Base-by-base conservation (phyloP, 1,140 invertebrate genomes). In the Mamestra configurata region DNA sequence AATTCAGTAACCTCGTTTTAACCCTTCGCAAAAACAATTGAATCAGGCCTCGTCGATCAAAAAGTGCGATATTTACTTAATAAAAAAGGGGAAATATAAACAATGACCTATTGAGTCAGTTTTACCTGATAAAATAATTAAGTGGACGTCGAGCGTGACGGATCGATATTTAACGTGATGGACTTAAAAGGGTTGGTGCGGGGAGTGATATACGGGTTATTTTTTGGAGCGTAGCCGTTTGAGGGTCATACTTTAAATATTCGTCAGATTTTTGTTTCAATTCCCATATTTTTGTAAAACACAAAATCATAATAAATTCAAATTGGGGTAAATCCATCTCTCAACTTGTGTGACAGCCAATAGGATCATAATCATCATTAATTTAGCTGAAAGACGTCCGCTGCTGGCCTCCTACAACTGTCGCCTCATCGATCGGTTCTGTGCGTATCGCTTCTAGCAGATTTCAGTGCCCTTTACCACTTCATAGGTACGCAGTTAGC, bases 101-200 rank as follows among this genome's bases (percentile, higher is more conserved):
- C 72, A 75, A 57, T 46, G 55, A 75, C 55, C 55, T 46, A 75
- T 46, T 75, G 5, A 35, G 53, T 73, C 37, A 43, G 37, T 59
- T 75, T 75, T 75, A 59, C 35, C 55, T 75, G 37, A 75, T 75
- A 61, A 35, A 61, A 75, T 75, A 75, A 75, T 75, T 75, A 75
- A 75, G 72, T 61, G 40, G 55, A 75, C 31, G 59, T 37, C 70
- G 51, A 43, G 66, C 66, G 57, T 83, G 82, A 83, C 78, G 77
- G 82, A 83, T 83, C 82, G 79, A 83, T 83, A 81, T 76, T 81
- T 83, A 77, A 76, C 82, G 82, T 83, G 82, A 72, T 37, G 35
- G 37, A 37, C 64, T 81, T 77, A 53, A 24, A 81, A 81, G 82
- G 79, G 79, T 83, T 53, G 43, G 10, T 22, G 22, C 27, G 77